Percentiles rank a stretch among this genome's conserved stretches.
Evolutionary conservation across 2,888 invertebrate genomes (phyloP).

Genomic region (Ornithoptera alexandrae): DNA sequence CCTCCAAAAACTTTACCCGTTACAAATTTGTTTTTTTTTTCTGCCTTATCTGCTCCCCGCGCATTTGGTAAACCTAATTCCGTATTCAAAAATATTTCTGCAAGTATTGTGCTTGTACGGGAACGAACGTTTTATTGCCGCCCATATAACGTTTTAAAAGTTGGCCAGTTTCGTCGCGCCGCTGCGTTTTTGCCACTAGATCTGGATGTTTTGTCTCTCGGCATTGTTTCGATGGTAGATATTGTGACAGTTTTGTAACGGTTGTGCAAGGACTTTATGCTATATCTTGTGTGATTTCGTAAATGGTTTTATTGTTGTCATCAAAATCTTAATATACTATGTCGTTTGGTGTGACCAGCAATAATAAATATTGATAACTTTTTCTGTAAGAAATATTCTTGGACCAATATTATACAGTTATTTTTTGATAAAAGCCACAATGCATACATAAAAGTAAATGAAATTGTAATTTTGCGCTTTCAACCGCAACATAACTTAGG

Average conservation of each 20-base stretch:
- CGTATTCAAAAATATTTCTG: conserved; percentile 81
- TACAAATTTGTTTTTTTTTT: conserved; percentile 79
- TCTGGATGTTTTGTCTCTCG: conserved; percentile 48
- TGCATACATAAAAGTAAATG: not conserved
- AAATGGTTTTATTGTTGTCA: conserved; percentile 20
- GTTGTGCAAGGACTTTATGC: conserved; percentile 52
- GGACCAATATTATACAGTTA: no score
- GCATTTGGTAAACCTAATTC: conserved; percentile 80
- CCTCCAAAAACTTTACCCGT: conserved; percentile 81
- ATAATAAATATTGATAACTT: no score
- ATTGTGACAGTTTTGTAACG: conserved; percentile 71
- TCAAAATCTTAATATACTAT: conserved; percentile 2
- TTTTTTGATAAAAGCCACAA: not conserved
- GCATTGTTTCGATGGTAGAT: conserved; percentile 60
- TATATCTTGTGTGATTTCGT: conserved; percentile 37
- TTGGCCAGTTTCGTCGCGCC: conserved; percentile 70
- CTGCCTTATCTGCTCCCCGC: conserved; percentile 79
- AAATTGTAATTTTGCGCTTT: conserved; percentile 23
- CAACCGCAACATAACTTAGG: conserved; percentile 19
- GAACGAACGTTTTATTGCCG: conserved; percentile 76
- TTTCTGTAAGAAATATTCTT: no score
- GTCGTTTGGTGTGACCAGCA: no score
- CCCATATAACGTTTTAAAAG: conserved; percentile 80
- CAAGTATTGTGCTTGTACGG: conserved; percentile 78
- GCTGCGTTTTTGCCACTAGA: conserved; percentile 47